Conservation (phyloP, 2,113 vertebrate species). For the Eclectus roratus region DNA sequence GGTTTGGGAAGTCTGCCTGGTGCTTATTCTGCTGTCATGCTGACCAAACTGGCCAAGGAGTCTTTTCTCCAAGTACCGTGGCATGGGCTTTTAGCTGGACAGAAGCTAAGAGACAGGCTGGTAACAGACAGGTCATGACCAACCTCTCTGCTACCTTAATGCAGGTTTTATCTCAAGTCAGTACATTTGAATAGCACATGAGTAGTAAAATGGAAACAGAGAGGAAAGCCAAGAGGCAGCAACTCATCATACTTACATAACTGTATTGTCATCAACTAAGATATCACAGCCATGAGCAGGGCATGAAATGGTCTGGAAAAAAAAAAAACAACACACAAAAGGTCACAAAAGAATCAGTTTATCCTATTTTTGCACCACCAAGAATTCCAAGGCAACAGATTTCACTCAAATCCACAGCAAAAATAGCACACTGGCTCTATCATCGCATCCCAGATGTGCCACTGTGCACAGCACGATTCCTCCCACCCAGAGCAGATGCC, state of each 20-base stretch:
- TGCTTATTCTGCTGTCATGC: not conserved
- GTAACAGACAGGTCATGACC: not conserved
- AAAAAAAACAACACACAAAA: not conserved
- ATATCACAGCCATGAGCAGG: slow-evolving; percentile 99
- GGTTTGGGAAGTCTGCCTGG: not conserved
- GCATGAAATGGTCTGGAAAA: slow-evolving; percentile 94
- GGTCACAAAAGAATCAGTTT: not conserved
- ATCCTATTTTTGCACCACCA: not conserved
- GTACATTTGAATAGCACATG: not conserved
- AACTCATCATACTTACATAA: slow-evolving; percentile 89
- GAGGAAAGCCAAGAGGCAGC: slow-evolving; percentile 13
- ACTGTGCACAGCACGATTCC: not conserved
- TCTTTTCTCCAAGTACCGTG: not conserved
- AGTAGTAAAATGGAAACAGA: not conserved
- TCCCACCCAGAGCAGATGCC: not conserved
- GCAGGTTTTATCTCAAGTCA: not conserved
- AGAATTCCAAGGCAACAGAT: not conserved
- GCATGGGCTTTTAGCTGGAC: not conserved
- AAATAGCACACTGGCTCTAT: not conserved
- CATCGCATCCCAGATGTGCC: not conserved
- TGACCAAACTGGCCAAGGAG: not conserved
- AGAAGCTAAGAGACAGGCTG: not conserved
- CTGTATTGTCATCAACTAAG: slow-evolving; percentile 99
- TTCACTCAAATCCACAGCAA: not conserved
- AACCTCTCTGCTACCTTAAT: not conserved